A percentile compares a stretch with the other conserved stretches of the same genome.
Evolutionary conservation across 2,888 invertebrate genomes (phyloP).

Genomic region (Poecilobothrus nobilitatus): DNA sequence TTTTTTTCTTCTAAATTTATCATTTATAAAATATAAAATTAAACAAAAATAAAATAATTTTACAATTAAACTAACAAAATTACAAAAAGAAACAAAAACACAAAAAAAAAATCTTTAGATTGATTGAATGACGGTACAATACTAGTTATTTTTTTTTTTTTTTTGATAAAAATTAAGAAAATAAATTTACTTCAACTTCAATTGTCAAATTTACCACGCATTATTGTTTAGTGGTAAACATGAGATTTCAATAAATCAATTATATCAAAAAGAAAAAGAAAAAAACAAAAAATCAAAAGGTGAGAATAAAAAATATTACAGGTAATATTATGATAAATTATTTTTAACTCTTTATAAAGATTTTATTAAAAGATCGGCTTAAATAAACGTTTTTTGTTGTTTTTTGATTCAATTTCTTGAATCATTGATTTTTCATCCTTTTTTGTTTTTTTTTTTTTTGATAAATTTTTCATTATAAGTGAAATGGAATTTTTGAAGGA

Average conservation of each 20-base stretch:
- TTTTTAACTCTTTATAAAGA: neutral
- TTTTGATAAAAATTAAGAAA: too few relatives aligned
- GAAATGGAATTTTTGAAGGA: neutral
- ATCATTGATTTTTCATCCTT: too few relatives aligned
- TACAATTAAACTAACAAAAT: conserved; percentile 1
- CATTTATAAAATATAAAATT: too few relatives aligned
- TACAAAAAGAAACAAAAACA: too few relatives aligned
- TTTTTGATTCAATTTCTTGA: too few relatives aligned
- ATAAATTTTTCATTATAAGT: too few relatives aligned
- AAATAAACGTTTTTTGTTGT: neutral
- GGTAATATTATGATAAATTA: neutral
- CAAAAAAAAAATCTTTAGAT: neutral
- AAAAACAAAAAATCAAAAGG: too few relatives aligned
- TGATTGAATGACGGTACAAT: too few relatives aligned
- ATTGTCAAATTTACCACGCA: conserved; percentile 6
- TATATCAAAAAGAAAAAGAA: neutral
- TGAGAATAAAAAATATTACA: neutral
- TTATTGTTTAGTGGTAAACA: conserved; percentile 1
- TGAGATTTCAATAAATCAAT: conserved; percentile 6
- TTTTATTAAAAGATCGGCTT: neutral
- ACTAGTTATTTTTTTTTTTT: too few relatives aligned
- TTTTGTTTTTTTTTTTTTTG: too few relatives aligned
- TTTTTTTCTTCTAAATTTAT: too few relatives aligned
- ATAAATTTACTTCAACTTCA: neutral
- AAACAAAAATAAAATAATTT: neutral